Evolutionary conservation across 2,113 vertebrate genomes (phyloP), one percentile per base, ranked within the genome.

Genomic region (Chascanopsetta lugubris): DNA sequence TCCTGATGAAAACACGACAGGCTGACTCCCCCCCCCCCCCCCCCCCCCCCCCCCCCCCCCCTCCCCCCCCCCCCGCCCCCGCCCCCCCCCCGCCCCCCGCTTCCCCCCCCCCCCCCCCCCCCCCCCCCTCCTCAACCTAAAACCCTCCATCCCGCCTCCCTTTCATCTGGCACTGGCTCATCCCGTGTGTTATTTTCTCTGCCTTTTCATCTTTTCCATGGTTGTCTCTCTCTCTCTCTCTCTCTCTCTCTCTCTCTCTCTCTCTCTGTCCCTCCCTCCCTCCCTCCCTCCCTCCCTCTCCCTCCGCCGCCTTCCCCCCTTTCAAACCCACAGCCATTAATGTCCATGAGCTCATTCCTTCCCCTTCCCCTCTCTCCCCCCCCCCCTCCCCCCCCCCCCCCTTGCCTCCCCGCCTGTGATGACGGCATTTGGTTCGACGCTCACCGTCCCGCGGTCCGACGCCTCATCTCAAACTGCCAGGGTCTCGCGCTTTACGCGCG

Each of bases 171-270:
- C 72, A 68, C 51, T 9, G 22, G 55, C 32, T 83, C 58, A 53
- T 67, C 66, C 79, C 8, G 17, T 83, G 79, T 85, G 73, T 77
- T 87, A 87, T 88, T 82, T 84, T 84, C 85, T 73, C 72, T 80
- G 72, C 78, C 85, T 81, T 90, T 89, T 91, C 90, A 91, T 90
- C 89, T 90, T 91, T 92, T 91, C 90, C 90, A 89, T 88, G 74
- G 61, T 75, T 82, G 80, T 75, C 71, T 66, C 70, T 62, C 74
- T 72, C 76, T 54, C 60, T 42, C 57, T 61, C 46, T 8, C n/a
- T n/a, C n/a, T n/a, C n/a, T n/a, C n/a, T n/a, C n/a, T n/a, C n/a
- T n/a, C n/a, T n/a, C n/a, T n/a, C n/a, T n/a, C n/a, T n/a, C n/a
- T 82, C 83, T 84, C 85, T 73, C 72, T 80, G 72, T 76, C 85